Evolutionary conservation across 2,797 vertebrate genomes (phyloP), one percentile per base, ranked within the genome.

Genomic region (Sebastes cheni): DNA sequence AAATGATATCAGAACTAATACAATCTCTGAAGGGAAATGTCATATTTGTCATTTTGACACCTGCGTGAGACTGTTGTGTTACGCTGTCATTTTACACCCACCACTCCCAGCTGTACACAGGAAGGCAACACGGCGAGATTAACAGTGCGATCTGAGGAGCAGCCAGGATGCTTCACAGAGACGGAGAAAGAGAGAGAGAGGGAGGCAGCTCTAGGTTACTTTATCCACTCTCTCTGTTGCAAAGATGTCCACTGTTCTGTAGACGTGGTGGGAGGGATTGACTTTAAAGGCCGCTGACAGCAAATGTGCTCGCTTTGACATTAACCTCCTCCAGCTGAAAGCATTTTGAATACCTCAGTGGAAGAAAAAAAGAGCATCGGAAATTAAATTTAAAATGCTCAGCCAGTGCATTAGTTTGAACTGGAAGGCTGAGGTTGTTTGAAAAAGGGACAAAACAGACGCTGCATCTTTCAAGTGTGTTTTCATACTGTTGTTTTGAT

Each of bases 1-100:
- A 87, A 91, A 90, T 86, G 54, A 90, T 92, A 91, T 91, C 86
- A 85, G 84, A 87, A 75, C 88, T 90, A 90, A 92, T 93, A 88
- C 89, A 89, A 90, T 91, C 88, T 92, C 89, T 27, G 85, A 88
- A 82, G 86, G 90, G 90, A 93, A 92, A 93, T 94, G 93, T 93
- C 87, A 92, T 89, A 89, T 93, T 93, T 93, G 88, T 93, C 86
- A 89, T 91, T 93, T 88, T 91, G 93, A 93, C 92, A 93, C 89
- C 91, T 90, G 92, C 80, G 72, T 73, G 79, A 90, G 91, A 71
- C 89, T 83, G 86, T 91, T 90, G 88, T 89, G 91, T 88, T 92
- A 77, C 85, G 83, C 88, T 91, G 91, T 92, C 86, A 90, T 93
- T 91, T 93, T 87, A 90, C 92, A 87, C 91, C 92, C 92, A 90